Percentiles rank a stretch among this genome's conserved stretches.
Evolutionary conservation across 2,888 invertebrate genomes (phyloP).

Genomic region (Temnothorax ravouxi): DNA sequence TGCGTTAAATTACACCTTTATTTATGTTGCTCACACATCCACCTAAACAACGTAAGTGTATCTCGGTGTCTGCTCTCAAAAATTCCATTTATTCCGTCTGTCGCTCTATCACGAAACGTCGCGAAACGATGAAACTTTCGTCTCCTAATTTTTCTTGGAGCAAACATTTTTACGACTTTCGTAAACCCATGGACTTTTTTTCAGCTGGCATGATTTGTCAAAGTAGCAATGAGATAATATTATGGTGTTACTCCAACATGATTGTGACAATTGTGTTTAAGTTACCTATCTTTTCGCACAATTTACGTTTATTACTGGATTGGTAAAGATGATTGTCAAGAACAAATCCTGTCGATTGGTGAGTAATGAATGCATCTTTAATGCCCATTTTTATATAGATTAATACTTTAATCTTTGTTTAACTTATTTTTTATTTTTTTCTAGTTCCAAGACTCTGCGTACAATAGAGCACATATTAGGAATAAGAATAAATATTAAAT

Average conservation of each 20-base stretch:
- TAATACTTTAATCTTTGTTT: background rate
- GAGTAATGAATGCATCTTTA: conserved; percentile 64
- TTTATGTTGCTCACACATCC: too few relatives aligned
- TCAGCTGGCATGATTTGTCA: background rate
- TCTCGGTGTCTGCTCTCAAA: background rate
- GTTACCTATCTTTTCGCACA: background rate
- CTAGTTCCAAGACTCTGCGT: too few relatives aligned
- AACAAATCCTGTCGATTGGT: conserved; percentile 84
- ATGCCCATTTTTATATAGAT: background rate
- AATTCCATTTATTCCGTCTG: background rate
- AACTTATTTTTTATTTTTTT: too few relatives aligned
- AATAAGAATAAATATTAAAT: too few relatives aligned
- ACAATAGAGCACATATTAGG: too few relatives aligned
- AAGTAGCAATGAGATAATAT: background rate
- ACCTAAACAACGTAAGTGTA: background rate
- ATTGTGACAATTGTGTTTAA: background rate
- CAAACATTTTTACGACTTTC: background rate
- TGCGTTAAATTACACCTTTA: too few relatives aligned
- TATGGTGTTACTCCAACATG: background rate
- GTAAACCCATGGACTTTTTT: background rate
- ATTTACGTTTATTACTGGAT: conserved; percentile 5
- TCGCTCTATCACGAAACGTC: too few relatives aligned
- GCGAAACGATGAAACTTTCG: background rate
- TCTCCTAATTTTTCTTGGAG: background rate
- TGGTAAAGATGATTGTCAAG: conserved; percentile 83